Percentiles rank a stretch among this genome's conserved stretches.
These are phyloP conservation scores for Drosophila paracracens DNA, from an alignment of 2,888 invertebrate species.

Conservation along the genomic window DNA sequence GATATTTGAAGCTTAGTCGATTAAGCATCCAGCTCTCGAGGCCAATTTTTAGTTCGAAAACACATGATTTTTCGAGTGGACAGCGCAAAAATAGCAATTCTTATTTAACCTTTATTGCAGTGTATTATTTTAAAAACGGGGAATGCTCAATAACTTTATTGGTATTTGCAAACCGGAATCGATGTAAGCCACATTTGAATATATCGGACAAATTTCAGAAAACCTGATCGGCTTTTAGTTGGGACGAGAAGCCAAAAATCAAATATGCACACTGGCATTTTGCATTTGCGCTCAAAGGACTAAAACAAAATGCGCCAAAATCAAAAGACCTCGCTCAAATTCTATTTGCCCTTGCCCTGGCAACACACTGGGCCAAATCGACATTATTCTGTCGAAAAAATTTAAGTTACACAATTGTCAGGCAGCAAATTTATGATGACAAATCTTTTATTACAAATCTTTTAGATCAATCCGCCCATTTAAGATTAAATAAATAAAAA, in stretches of 20 bases:
- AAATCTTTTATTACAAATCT: neutral
- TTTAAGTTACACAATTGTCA: neutral
- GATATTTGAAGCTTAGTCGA: neutral
- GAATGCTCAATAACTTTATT: neutral
- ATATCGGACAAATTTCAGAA: neutral
- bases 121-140: neutral
- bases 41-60: neutral
- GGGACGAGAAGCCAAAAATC: neutral
- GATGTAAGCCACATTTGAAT: neutral
- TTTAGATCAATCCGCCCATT: neutral
- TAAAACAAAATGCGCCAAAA: conserved; percentile 7
- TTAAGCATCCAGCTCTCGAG: neutral
- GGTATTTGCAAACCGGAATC: neutral
- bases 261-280: conserved; percentile 12
- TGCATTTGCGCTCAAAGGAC: conserved; percentile 16
- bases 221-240: neutral
- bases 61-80: neutral
- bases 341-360: neutral
- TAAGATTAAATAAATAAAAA: neutral
- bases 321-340: conserved; percentile 10
- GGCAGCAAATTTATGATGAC: neutral
- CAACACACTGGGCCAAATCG: neutral
- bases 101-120: neutral
- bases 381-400: neutral
- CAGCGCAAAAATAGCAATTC: neutral